Base-by-base conservation (phyloP, 2,113 vertebrate genomes). In the Regulus satrapa region DNA sequence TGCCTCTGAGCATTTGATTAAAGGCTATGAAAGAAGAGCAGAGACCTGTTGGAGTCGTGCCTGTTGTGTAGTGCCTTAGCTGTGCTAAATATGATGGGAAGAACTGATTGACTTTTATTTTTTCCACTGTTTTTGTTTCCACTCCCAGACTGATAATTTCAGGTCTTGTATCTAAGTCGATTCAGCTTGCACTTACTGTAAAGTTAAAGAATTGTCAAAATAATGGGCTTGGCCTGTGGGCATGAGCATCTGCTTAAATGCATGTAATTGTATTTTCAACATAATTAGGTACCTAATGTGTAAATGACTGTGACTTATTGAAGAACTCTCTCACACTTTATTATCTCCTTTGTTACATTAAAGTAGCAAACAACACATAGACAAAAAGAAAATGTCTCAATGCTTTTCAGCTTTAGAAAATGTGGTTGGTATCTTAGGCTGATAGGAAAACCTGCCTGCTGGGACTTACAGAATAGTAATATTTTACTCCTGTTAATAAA, bases 401-500 rank as follows among this genome's bases (percentile, higher is more conserved):
- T 18, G 6, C 15, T 77, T 56, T 74, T 49, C 32, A 38, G 41
- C 18, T 79, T 92, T 34, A 9, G 28, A 66, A 73, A 49, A 23
- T 18, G 31, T 19, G 26, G 5, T 55, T 31, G 24, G 5, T 79
- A 7, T 72, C 31, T 49, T 18, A 9, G 59, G 58, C 62, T 45
- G 78, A 61, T 43, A 79, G 58, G 66, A 88, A 83, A 79, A 61
- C 62, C 62, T 90, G 38, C 46, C 23, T 75, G 48, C 18, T 76
- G 67, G 38, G 66, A 83, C 46, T 32, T 81, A 14, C 8, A 16
- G 64, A 84, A 54, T 46, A 34, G 55, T 71, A 86, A 84, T 95
- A 71, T 89, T 91, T 89, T 71, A 89, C 87, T 81, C 32, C 43
- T 87, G 87, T 95, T 96, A 95, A 97, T 95, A 89, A 89, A 63